Evolutionary conservation across 2,888 invertebrate genomes (phyloP).

Genomic region (Phasia obesa): DNA sequence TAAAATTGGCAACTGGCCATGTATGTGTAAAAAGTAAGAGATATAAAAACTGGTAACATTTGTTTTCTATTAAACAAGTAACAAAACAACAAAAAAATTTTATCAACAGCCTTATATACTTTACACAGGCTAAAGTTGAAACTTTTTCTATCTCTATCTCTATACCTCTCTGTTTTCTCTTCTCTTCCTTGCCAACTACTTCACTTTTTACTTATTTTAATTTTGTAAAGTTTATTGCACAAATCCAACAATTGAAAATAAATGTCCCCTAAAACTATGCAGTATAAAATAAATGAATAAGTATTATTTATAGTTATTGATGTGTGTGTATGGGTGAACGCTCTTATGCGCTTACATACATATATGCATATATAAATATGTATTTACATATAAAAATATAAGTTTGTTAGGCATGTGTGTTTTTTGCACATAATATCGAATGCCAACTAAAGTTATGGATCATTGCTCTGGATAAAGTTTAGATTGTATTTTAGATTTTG

Average conservation of each 20-base stretch:
- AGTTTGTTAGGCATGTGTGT: too few relatives aligned
- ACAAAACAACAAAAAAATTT: conserved; percentile 12
- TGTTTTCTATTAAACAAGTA: conserved; percentile 50
- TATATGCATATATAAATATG: too few relatives aligned
- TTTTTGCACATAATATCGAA: conserved; percentile 26
- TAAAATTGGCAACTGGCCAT: conserved; percentile 69
- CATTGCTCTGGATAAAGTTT: conserved; percentile 58
- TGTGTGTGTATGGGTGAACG: not conserved
- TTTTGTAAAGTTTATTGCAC: conserved; percentile 52
- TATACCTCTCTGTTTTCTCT: not conserved
- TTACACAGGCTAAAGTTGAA: conserved; percentile 17
- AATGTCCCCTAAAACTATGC: conserved; percentile 68
- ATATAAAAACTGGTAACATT: conserved; percentile 68
- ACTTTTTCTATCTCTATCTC: not conserved
- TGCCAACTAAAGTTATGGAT: conserved; percentile 64
- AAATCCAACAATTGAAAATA: conserved; percentile 67
- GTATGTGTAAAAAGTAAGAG: conserved; percentile 58
- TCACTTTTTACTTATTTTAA: conserved; percentile 5
- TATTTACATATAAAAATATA: too few relatives aligned
- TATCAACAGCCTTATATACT: conserved; percentile 28
- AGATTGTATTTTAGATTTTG: conserved; percentile 37
- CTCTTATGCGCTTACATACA: too few relatives aligned
- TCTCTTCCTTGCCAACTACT: not conserved
- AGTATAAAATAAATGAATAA: conserved; percentile 62
- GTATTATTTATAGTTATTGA: conserved; percentile 26